A percentile compares a stretch with the other conserved stretches of the same genome.
Evolutionary conservation across 1,140 invertebrate species (phyloP).

Genomic region (Luehdorfia chinensis): DNA sequence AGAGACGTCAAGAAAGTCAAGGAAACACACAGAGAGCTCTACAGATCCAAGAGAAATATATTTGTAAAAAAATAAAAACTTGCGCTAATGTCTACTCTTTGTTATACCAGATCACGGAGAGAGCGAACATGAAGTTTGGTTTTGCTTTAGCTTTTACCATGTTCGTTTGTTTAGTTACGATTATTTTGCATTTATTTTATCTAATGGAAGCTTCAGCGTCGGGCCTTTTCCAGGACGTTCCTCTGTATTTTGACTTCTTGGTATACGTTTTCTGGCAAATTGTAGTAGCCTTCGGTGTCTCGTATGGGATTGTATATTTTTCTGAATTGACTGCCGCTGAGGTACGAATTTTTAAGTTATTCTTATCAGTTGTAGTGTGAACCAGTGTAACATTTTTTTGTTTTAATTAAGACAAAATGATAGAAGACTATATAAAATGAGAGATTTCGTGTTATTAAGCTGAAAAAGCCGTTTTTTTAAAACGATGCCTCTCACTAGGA

Average conservation of each 20-base stretch:
- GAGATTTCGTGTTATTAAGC: too few species aligned
- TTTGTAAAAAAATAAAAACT: slow-evolving; percentile 39
- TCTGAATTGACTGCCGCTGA: slow-evolving; percentile 34
- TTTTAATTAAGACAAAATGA: too few species aligned
- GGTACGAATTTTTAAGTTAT: too few species aligned
- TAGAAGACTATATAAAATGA: too few species aligned
- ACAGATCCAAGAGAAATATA: slow-evolving; percentile 34
- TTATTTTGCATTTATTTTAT: slow-evolving; percentile 50
- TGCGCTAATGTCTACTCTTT: slow-evolving; percentile 45
- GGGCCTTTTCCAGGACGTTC: slow-evolving; percentile 42
- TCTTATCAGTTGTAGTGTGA: too few species aligned
- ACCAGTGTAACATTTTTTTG: too few species aligned
- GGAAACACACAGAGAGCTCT: slow-evolving; percentile 21
- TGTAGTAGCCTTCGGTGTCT: slow-evolving; percentile 27
- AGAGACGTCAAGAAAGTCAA: slow-evolving; percentile 23
- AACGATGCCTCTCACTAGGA: too few species aligned
- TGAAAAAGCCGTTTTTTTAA: too few species aligned
- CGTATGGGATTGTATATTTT: slow-evolving; percentile 36
- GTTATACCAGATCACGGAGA: slow-evolving; percentile 32
- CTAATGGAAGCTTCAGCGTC: slow-evolving; percentile 59
- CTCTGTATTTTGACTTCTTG: slow-evolving; percentile 40
- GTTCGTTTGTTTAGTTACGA: slow-evolving; percentile 27
- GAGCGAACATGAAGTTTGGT: slow-evolving; percentile 38
- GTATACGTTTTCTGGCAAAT: slow-evolving; percentile 50
- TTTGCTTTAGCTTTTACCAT: slow-evolving; percentile 36